Percentiles rank a stretch among this genome's conserved stretches.
Conservation (phyloP, 2,113 vertebrate genomes). For the Zootoca vivipara region DNA sequence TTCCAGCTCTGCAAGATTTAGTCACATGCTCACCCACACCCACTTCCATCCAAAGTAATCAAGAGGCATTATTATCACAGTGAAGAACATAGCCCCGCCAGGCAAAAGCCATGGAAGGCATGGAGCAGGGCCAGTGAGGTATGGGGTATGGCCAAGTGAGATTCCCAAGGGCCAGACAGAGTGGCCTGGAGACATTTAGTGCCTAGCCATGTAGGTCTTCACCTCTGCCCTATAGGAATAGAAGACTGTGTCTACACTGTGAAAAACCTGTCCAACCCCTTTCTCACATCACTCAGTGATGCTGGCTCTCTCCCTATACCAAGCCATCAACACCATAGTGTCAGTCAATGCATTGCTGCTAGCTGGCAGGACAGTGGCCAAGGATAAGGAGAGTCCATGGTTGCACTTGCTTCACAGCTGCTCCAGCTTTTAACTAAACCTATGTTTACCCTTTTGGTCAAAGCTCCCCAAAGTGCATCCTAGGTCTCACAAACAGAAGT, state of each 20-base stretch:
- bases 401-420: background rate
- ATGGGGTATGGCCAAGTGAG: too few species aligned
- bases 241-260: background rate
- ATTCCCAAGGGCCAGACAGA: background rate
- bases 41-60: too few species aligned
- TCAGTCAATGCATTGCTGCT: background rate
- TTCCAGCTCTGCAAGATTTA: too few species aligned
- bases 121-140: too few species aligned
- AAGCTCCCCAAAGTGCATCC: background rate
- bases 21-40: too few species aligned
- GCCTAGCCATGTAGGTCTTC: background rate
- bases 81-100: too few species aligned
- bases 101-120: too few species aligned
- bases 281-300: background rate
- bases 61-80: too few species aligned
- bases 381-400: background rate
- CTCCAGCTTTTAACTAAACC: background rate
- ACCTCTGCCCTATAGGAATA: background rate
- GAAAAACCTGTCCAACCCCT: background rate
- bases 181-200: background rate
- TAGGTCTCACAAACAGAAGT: background rate
- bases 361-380: too few species aligned
- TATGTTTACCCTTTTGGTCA: background rate
- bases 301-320: background rate
- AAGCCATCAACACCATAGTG: background rate